phyloP scores from a whole-genome alignment of 2,797 vertebrate genomes.

The Halcyon chelicuti region DNA sequence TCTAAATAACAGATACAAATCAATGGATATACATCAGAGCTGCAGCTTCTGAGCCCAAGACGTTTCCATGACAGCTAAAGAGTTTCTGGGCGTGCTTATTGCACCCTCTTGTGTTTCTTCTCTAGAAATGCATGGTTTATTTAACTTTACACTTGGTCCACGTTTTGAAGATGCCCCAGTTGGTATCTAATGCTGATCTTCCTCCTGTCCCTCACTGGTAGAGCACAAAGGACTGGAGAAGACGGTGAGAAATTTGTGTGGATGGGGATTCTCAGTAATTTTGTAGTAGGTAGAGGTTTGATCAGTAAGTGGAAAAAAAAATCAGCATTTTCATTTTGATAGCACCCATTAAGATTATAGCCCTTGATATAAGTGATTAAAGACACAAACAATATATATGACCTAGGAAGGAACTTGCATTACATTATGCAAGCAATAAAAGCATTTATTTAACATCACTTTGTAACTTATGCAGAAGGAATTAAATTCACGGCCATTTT shows the following conservation, averaged over 20 bases:
- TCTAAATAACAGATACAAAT: not conserved
- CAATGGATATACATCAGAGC: not conserved
- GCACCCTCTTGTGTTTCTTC: constrained; percentile 65
- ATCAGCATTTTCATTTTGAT: rapidly evolving
- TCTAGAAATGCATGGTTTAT: not conserved
- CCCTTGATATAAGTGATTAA: not conserved
- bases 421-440: not conserved
- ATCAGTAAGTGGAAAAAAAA: not conserved
- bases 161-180: rapidly evolving
- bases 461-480: not conserved
- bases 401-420: not conserved
- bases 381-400: not conserved
- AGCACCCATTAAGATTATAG: not conserved
- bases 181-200: rapidly evolving
- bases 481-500: not conserved
- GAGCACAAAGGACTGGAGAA: not conserved
- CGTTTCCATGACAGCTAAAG: not conserved
- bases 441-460: not conserved
- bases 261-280: not conserved
- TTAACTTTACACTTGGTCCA: not conserved
- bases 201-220: not conserved
- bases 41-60: not conserved
- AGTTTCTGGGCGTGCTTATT: constrained; percentile 30
- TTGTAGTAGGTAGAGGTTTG: not conserved
- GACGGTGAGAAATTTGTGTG: not conserved